phyloP scores from a whole-genome alignment of 2,113 vertebrate species.

The Tinamus guttatus region DNA sequence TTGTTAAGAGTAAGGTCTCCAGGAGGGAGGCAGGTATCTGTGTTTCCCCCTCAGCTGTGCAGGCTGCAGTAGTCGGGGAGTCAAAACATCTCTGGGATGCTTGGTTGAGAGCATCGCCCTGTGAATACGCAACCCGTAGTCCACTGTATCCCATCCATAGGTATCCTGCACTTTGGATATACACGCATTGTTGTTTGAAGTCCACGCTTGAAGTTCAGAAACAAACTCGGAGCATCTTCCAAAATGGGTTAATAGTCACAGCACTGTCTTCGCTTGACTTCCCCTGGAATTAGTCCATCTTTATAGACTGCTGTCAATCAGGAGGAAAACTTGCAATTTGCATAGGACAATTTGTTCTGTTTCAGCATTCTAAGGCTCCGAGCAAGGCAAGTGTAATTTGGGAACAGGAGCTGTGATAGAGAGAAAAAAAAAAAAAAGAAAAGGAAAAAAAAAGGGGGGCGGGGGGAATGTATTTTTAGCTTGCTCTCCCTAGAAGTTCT shows the following conservation, averaged over 20 bases:
- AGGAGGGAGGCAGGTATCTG: accelerated
- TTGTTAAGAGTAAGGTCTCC: background rate
- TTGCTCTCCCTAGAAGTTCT: conserved; percentile 52
- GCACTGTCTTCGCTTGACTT: conserved; percentile 41
- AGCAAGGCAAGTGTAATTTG: conserved; percentile 65
- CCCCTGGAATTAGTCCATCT: conserved; percentile 67
- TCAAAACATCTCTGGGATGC: background rate
- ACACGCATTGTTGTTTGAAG: accelerated
- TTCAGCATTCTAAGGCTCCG: conserved; percentile 62
- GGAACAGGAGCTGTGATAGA: conserved; percentile 63
- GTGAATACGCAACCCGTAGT: background rate
- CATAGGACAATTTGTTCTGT: conserved; percentile 70
- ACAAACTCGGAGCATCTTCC: conserved; percentile 8
- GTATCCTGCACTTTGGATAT: too few species aligned
- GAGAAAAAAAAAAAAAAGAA: background rate
- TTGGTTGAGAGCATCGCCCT: too few species aligned
- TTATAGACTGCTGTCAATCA: conserved; percentile 65
- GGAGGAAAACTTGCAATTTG: conserved; percentile 55
- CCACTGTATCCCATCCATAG: too few species aligned
- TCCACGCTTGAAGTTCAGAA: background rate
- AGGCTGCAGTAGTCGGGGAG: background rate
- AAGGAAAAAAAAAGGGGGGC: background rate
- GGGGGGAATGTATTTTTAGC: conserved; percentile 61
- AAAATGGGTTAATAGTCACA: conserved; percentile 32
- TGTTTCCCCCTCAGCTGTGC: background rate